Conservation (phyloP, 2,888 invertebrate species). For the Tethea ocularis region DNA sequence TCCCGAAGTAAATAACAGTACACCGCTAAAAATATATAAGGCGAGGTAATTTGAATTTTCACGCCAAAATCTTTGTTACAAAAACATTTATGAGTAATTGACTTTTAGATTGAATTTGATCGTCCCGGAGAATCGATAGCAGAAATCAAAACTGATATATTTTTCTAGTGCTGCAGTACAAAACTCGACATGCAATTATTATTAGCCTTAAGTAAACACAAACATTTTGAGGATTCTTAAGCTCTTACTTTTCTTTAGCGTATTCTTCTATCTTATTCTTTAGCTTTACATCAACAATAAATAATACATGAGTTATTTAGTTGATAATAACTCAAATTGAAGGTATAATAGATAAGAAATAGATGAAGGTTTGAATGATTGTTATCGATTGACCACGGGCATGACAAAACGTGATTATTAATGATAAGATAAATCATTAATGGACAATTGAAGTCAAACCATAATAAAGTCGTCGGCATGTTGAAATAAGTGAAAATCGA, state of each 20-base stretch:
- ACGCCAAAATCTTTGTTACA: conserved; percentile 4
- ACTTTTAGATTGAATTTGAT: background rate
- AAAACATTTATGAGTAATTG: conserved; percentile 4
- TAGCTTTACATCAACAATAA: background rate
- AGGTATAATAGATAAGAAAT: background rate
- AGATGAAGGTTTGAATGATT: background rate
- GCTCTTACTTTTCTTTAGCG: no score
- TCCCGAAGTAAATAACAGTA: conserved; percentile 36
- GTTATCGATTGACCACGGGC: background rate
- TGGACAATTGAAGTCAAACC: background rate
- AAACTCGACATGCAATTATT: no score
- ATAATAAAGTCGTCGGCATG: background rate
- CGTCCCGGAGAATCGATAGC: background rate
- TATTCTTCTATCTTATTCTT: no score
- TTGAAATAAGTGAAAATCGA: background rate
- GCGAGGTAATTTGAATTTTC: conserved; percentile 1
- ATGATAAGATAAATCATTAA: background rate
- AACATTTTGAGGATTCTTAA: no score
- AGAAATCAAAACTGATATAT: background rate
- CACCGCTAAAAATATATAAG: conserved; percentile 32
- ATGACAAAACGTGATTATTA: background rate
- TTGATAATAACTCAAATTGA: background rate
- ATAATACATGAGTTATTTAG: background rate
- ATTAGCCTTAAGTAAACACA: no score
- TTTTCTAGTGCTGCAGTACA: no score